Conservation (phyloP, 2,888 invertebrate genomes). For the Xestia c-nigrum region DNA sequence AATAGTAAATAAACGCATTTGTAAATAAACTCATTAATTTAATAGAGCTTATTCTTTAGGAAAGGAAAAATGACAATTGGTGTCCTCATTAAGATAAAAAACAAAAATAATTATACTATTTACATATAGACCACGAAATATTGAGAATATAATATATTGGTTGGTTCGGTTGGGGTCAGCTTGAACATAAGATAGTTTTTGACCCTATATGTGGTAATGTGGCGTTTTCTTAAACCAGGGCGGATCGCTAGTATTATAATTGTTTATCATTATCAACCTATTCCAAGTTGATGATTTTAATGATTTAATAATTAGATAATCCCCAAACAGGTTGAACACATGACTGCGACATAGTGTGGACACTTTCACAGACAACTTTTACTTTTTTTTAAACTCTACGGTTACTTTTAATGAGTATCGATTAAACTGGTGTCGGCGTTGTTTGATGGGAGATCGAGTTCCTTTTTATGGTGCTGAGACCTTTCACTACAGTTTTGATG, state of each 20-base stretch:
- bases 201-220: no score
- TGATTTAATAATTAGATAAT: slow-evolving; percentile 40
- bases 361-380: slow-evolving; percentile 67
- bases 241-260: not conserved
- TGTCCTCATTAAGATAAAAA: not conserved
- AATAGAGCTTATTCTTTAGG: not conserved
- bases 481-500: slow-evolving; percentile 19
- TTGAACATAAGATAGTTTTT: no score
- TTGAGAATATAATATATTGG: no score
- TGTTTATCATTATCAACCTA: not conserved
- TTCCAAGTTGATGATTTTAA: slow-evolving; percentile 7
- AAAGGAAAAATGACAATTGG: not conserved
- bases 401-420: slow-evolving; percentile 36
- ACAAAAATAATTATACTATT: not conserved
- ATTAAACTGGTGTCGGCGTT: slow-evolving; percentile 30
- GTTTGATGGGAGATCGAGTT: slow-evolving; percentile 19
- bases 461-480: slow-evolving; percentile 8
- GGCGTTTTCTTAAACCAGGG: no score
- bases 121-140: not conserved
- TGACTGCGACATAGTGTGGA: slow-evolving; percentile 22
- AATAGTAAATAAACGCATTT: no score
- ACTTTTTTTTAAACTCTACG: slow-evolving; percentile 56
- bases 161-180: no score
- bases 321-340: slow-evolving; percentile 41
- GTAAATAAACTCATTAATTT: no score